Evolutionary conservation across 2,888 invertebrate species (phyloP), one percentile per base, ranked within the genome.

Genomic region (Autographa gamma): DNA sequence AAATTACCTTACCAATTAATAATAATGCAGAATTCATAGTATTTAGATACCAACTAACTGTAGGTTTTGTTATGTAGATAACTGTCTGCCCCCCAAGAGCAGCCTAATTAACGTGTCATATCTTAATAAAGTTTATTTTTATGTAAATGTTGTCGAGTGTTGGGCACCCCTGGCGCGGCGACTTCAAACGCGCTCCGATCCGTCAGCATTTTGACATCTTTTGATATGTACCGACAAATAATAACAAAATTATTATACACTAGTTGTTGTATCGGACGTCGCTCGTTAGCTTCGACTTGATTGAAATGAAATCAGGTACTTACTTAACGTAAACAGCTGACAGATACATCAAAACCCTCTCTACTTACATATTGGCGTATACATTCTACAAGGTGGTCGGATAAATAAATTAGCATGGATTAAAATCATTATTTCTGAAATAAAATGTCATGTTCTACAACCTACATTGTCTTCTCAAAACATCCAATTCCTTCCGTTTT

Each of bases 191-290:
- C 78, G 63, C 73, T 63, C 80, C 84, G 85, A 84, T 79, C 92
- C 90, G 92, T 93, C 93, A 93, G 90, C 89, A 87, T 91, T 93
- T 92, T 93, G 93, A 94, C 93, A 91, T 93, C 93, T 90, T 94
- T 95, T 94, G 93, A 94, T 93, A 89, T 92, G 88, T 86, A 89
- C 95, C 95, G 95, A 93, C 95, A 90, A 92, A 91, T 93, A 92
- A 91, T 91, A 91, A 90, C 90, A 90, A 86, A 90, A 89, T 89
- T 88, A 91, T 92, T 76, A 76, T 82, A 77, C 69, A 75, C 83
- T 80, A 77, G 89, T 80, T 80, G 81, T 82, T 77, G 80, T 76
- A 77, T 79, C 77, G 71, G 63, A 70, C 71, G 78, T 73, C 67
- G 68, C 76, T 72, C 66, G 76, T 74, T 72, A 77, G 60, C 62